phyloP scores from a whole-genome alignment of 2,888 invertebrate species.

The Epinotia brunnichana region DNA sequence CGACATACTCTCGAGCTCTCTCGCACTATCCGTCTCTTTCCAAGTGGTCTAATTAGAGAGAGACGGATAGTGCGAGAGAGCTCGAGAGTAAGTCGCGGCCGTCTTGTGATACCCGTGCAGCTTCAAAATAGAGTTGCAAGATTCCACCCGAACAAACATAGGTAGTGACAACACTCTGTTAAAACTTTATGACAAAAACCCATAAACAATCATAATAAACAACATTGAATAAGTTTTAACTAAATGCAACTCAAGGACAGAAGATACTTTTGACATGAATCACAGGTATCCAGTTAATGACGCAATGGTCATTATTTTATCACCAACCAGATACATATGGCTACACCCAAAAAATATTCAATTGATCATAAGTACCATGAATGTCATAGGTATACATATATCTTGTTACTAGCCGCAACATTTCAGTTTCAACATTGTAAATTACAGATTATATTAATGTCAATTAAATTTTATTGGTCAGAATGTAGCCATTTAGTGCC shows the following conservation, averaged over 20 bases:
- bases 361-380: not conserved
- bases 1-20: too few species aligned
- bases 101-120: too few species aligned
- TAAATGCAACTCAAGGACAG: constrained; percentile 2
- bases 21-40: too few species aligned
- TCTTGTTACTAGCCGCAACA: constrained; percentile 11
- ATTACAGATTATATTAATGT: constrained; percentile 10
- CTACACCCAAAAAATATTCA: not conserved
- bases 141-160: too few species aligned
- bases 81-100: too few species aligned
- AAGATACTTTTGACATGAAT: not conserved
- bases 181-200: too few species aligned
- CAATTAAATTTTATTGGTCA: constrained; percentile 15
- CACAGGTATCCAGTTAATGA: not conserved
- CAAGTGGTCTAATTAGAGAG: too few species aligned
- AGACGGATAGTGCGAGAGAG: too few species aligned
- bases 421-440: not conserved
- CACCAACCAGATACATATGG: not conserved
- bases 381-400: not conserved
- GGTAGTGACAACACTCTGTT: too few species aligned
- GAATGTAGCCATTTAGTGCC: constrained; percentile 11
- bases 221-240: not conserved
- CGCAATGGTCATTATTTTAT: too few species aligned
- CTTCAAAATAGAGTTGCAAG: too few species aligned
- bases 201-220: not conserved